Evolutionary conservation across 2,888 invertebrate species (phyloP), one percentile per base, ranked within the genome.

Genomic region (Agrochola lychnidis): DNA sequence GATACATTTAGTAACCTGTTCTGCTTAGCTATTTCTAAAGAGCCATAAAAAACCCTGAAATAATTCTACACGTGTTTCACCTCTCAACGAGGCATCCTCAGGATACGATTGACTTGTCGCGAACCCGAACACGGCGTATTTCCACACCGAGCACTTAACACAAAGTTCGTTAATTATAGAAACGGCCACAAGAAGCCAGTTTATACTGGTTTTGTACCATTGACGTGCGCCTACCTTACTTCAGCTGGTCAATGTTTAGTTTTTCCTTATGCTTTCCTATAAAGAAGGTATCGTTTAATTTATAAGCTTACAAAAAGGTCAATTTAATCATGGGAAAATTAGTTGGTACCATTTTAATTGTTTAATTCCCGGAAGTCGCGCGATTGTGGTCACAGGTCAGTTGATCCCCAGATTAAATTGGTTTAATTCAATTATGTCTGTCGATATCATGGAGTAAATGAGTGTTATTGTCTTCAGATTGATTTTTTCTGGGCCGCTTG

Each of bases 301-400:
- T 42, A 19, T 12, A 57, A 25, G n/a, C 9, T 36, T 36, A 57
- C n/a, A 25, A 62, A 19, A 62, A 40, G 16, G 25, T 30, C 75
- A 51, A 56, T 40, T 68, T 9, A 75, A 42, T 16, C 36, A 36
- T 14, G 22, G 14, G 10, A 10, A 14, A 66, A 66, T 77, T 16
- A n/a, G 9, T 66, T 30, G 48, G 12, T 12, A 16, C 30, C 40
- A 42, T 48, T 76, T 76, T 48, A 76, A 76, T 56, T 63, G 63
- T 48, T 48, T 76, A 25, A 57, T 48, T 57, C 45, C 25, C 36
- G 25, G 22, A 67, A 25, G 51, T 78, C 25, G 16, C 48, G 25
- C 9, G 22, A 14, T 16, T 77, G 69, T 48, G 69, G 76, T 45
- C 5, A 62, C 53, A 69, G 25, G 22, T 30, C 10, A 66, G 19